Base-by-base conservation (phyloP, 2,797 vertebrate genomes). In the Acanthurus tractus region DNA sequence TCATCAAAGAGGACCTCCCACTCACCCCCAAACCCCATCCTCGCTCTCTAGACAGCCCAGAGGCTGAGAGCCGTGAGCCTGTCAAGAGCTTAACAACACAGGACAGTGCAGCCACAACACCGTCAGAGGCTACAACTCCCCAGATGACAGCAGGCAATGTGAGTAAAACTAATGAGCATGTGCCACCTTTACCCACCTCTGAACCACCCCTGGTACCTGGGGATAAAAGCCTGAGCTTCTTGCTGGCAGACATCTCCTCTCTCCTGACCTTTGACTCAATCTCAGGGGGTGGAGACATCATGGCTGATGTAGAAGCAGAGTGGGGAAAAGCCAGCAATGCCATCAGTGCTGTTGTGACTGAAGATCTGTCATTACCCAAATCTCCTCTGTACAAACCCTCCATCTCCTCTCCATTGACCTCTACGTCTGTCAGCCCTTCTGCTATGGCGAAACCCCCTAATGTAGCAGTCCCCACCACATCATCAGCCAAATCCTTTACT, bases 211-310 rank as follows among this genome's bases (percentile, higher is more conserved):
- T 96, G 89, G 94, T 96, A 78, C 97, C 96, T 15, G 96, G 95
- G 52, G 96, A 96, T 86, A 95, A 93, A 85, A 95, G 95, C 89
- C 87, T 96, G 76, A 98, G 97, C 95, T 95, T 96, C 81, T 93
- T 99, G 94, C 96, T 99, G 92, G 97, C 97, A 91, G 98, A 99
- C 93, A 98, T 99, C 93, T 98, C 98, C 86, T 99, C 98, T 89
- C 96, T 99, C 94, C 96, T 99, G 95, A 99, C 97, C 95, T 99
- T 99, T 95, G 97, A 99, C 95, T 97, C 98, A 83, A 95, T 99
- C 94, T 95, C 97, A 88, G 96, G 97, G 84, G 97, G 97, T 73
- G 96, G 96, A 86, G 97, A 98, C 94, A 96, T 98, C 94, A 97
- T 98, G 93, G 98, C 97, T 53, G 97, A 98, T 87, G 96, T 94